phyloP scores from a whole-genome alignment of 2,113 vertebrate genomes.

The Oncorhynchus tshawytscha region DNA sequence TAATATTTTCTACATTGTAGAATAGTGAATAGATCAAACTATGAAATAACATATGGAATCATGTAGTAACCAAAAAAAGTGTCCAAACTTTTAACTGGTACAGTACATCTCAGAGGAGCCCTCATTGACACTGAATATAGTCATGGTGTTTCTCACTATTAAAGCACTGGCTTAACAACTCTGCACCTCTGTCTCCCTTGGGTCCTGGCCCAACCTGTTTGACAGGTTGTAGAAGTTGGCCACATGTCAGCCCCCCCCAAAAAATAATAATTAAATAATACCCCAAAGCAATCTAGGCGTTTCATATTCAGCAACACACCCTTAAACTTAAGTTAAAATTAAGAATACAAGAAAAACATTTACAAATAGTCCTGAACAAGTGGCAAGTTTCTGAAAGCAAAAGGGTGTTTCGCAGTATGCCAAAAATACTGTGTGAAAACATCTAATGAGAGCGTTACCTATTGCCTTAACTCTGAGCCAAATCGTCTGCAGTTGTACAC shows the following conservation, averaged over 20 bases:
- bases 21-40: too few species aligned
- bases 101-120: constrained; percentile 54
- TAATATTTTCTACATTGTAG: too few species aligned
- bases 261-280: not conserved
- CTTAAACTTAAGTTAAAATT: constrained; percentile 22
- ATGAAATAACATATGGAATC: too few species aligned
- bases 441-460: constrained; percentile 20
- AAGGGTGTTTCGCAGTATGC: constrained; percentile 6
- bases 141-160: not conserved
- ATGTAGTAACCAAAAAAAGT: too few species aligned
- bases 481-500: constrained; percentile 55
- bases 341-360: constrained; percentile 59
- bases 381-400: constrained; percentile 35
- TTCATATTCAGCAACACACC: constrained; percentile 22
- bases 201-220: constrained; percentile 51
- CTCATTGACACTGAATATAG: constrained; percentile 3
- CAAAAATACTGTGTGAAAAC: constrained; percentile 12
- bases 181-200: constrained; percentile 34
- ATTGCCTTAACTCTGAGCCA: constrained; percentile 39
- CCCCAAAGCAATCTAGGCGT: not conserved
- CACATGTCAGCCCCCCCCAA: constrained; percentile 23
- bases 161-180: constrained; percentile 40
- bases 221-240: constrained; percentile 45
- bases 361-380: constrained; percentile 24
- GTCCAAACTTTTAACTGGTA: constrained; percentile 71